A percentile compares a stretch with the other conserved stretches of the same genome.
phyloP scores from a whole-genome alignment of 2,888 invertebrate genomes.

The Diogma glabrata region DNA sequence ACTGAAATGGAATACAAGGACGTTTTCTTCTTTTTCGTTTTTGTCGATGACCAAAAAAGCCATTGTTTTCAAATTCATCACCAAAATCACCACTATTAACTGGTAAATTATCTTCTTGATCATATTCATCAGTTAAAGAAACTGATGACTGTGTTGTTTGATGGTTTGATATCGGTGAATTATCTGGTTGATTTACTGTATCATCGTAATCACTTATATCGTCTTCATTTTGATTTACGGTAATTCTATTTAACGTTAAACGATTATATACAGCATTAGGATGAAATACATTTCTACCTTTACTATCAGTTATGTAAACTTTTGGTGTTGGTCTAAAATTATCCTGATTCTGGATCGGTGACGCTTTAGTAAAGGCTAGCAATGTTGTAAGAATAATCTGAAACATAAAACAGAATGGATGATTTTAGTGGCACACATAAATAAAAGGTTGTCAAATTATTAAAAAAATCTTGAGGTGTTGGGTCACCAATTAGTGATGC shows the following conservation, averaged over 20 bases:
- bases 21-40: not conserved
- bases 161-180: not conserved
- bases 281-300: too few relatives aligned
- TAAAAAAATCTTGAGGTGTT: too few relatives aligned
- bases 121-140: not conserved
- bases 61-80: not conserved
- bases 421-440: too few relatives aligned
- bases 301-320: too few relatives aligned
- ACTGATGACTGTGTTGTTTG: not conserved
- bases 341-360: too few relatives aligned
- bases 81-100: too few relatives aligned
- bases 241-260: not conserved
- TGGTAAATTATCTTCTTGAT: not conserved
- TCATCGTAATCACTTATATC: conserved; percentile 4
- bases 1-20: conserved; percentile 6
- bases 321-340: too few relatives aligned
- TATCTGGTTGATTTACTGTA: not conserved
- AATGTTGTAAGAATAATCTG: too few relatives aligned
- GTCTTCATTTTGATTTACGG: not conserved
- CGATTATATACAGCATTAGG: conserved; percentile 1
- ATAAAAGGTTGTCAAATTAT: too few relatives aligned
- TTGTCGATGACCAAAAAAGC: not conserved
- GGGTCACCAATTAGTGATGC: too few relatives aligned
- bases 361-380: too few relatives aligned
- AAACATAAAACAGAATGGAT: too few relatives aligned